Evolutionary conservation across 1,140 invertebrate species (phyloP).

Genomic region (Mercenaria mercenaria): DNA sequence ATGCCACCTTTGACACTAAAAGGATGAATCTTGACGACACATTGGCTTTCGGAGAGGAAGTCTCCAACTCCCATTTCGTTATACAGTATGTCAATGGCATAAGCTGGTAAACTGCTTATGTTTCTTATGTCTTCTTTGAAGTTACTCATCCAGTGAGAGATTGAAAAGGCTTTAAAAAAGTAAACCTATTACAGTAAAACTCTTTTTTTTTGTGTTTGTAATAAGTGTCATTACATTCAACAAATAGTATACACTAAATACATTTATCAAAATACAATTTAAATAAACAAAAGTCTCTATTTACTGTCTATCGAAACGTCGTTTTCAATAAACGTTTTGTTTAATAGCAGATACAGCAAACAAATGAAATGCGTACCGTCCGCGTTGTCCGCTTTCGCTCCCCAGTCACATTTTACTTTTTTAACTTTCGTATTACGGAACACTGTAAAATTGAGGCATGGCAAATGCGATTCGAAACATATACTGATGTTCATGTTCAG

Average conservation of each 20-base stretch:
- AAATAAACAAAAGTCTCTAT: too few species aligned
- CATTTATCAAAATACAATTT: too few species aligned
- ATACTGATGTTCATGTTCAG: neutral
- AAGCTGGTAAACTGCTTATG: neutral
- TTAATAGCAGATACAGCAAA: too few species aligned
- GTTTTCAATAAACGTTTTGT: too few species aligned
- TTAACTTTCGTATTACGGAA: neutral
- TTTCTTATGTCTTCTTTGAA: neutral
- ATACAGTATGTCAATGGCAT: neutral
- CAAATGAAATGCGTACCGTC: too few species aligned
- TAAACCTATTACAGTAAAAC: too few species aligned
- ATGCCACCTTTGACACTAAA: neutral
- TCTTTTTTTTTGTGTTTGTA: too few species aligned
- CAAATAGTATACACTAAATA: too few species aligned
- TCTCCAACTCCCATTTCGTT: slow-evolving; percentile 17
- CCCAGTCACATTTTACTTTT: neutral
- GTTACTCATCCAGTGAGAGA: neutral
- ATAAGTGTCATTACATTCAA: too few species aligned
- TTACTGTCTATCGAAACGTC: too few species aligned
- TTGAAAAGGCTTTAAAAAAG: neutral
- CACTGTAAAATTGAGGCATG: neutral
- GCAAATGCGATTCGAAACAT: neutral
- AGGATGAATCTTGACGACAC: neutral
- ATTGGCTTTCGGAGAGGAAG: neutral
- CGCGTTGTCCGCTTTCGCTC: neutral